Evolutionary conservation across 1,140 invertebrate species (phyloP).

Genomic region (Drosophila nannoptera): DNA sequence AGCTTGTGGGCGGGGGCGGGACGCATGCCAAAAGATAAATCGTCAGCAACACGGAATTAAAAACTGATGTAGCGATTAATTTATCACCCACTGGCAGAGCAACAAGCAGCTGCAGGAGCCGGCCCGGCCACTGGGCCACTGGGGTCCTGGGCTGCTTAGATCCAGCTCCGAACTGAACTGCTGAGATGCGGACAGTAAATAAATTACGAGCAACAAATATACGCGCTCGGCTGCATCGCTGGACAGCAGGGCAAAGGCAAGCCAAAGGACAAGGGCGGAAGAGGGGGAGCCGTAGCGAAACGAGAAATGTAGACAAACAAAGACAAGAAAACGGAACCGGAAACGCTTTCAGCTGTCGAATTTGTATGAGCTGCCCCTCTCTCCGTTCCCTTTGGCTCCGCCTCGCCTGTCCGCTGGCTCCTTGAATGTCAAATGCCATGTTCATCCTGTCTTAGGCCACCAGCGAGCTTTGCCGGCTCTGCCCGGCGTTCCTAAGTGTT

Average conservation of each 20-base stretch:
- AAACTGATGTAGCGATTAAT: conserved; percentile 79
- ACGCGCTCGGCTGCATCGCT: conserved; percentile 65
- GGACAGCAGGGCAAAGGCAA: not conserved
- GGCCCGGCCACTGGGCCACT: conserved; percentile 30
- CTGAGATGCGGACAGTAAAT: conserved; percentile 71
- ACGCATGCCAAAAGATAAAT: conserved; percentile 71
- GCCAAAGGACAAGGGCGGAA: not conserved
- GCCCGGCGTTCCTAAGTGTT: conserved; percentile 53
- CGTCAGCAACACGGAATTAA: conserved; percentile 78
- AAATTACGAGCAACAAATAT: conserved; percentile 78
- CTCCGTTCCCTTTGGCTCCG: not conserved
- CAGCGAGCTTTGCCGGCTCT: conserved; percentile 32
- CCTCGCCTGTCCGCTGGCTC: not conserved
- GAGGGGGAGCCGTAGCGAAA: conserved; percentile 31
- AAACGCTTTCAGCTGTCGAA: conserved; percentile 77
- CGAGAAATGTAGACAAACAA: conserved; percentile 67
- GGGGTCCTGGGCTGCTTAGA: conserved; percentile 10
- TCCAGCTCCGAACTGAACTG: conserved; percentile 31
- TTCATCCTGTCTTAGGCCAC: conserved; percentile 34
- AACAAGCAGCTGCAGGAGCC: conserved; percentile 35
- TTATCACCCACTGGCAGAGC: conserved; percentile 70
- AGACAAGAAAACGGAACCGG: conserved; percentile 75
- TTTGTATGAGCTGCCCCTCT: conserved; percentile 60
- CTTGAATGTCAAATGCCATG: conserved; percentile 24
- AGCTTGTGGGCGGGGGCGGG: conserved; percentile 7